phyloP scores from a whole-genome alignment of 2,888 invertebrate genomes.

The Prenolepis imparis region DNA sequence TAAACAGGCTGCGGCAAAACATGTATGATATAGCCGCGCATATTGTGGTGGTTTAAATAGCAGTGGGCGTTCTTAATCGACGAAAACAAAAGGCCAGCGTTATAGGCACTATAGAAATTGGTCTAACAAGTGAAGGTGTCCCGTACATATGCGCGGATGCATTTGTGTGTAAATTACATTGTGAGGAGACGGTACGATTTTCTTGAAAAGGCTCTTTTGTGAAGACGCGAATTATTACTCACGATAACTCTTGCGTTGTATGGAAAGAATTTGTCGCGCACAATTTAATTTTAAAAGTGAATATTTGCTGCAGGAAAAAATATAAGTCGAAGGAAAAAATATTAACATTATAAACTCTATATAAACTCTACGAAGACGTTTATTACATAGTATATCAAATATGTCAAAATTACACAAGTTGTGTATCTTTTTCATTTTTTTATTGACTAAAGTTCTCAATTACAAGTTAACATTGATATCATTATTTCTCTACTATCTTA shows the following conservation, averaged over 20 bases:
- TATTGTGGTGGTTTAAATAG: slow-evolving; percentile 40
- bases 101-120: slow-evolving; percentile 54
- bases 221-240: slow-evolving; percentile 49
- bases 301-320: neutral
- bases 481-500: neutral
- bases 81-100: slow-evolving; percentile 58
- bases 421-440: neutral
- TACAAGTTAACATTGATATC: neutral
- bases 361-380: neutral
- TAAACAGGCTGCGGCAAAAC: slow-evolving; percentile 36
- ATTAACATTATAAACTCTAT: neutral
- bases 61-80: slow-evolving; percentile 62
- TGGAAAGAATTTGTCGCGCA: slow-evolving; percentile 21
- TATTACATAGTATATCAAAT: neutral
- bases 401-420: neutral
- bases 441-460: neutral
- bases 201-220: slow-evolving; percentile 36
- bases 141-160: slow-evolving; percentile 10
- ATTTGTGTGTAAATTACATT: slow-evolving; percentile 44
- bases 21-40: slow-evolving; percentile 22
- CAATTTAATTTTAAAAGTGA: slow-evolving; percentile 25
- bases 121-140: slow-evolving; percentile 33
- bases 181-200: slow-evolving; percentile 23
- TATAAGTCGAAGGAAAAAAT: neutral
- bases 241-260: slow-evolving; percentile 32